These are phyloP conservation scores for Calameuta idolon DNA, from an alignment of 2,888 invertebrate genomes.

Conservation along the genomic window DNA sequence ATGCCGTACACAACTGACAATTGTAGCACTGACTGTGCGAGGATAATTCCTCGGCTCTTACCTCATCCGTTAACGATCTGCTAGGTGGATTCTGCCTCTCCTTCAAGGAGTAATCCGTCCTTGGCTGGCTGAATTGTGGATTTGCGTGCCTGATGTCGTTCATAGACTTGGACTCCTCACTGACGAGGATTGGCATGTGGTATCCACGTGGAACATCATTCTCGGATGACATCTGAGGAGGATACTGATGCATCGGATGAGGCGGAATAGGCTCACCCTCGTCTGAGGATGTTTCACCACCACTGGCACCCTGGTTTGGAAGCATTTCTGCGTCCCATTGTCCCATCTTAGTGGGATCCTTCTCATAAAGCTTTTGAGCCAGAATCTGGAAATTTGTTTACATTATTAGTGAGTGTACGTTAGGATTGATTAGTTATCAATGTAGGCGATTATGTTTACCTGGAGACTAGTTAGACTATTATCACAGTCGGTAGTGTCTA, in stretches of 20 bases:
- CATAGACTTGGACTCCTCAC: conserved; percentile 44
- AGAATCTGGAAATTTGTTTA: conserved; percentile 72
- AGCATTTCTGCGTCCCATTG: conserved; percentile 70
- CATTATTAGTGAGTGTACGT: not conserved
- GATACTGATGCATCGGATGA: conserved; percentile 47
- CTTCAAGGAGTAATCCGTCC: conserved; percentile 30
- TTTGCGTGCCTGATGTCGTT: conserved; percentile 39
- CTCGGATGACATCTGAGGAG: conserved; percentile 31
- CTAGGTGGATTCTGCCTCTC: conserved; percentile 26
- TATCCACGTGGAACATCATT: conserved; percentile 47
- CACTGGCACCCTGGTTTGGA: conserved; percentile 60
- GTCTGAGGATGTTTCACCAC: conserved; percentile 72
- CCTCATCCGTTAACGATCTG: conserved; percentile 3
- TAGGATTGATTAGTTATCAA: not conserved
- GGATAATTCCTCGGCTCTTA: conserved; percentile 1
- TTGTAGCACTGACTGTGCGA: conserved; percentile 39
- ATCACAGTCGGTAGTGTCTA: conserved; percentile 96
- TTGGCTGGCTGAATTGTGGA: conserved; percentile 40
- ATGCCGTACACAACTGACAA: conserved; percentile 56
- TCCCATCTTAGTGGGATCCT: conserved; percentile 83
- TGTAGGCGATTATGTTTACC: conserved; percentile 61
- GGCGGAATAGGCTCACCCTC: conserved; percentile 66
- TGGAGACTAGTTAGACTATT: conserved; percentile 90
- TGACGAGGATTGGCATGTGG: conserved; percentile 46
- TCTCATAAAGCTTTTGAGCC: conserved; percentile 84